A percentile compares a stretch with the other conserved stretches of the same genome.
Conservation (phyloP, 2,797 vertebrate species). For the Sphenopsis melanotis region DNA sequence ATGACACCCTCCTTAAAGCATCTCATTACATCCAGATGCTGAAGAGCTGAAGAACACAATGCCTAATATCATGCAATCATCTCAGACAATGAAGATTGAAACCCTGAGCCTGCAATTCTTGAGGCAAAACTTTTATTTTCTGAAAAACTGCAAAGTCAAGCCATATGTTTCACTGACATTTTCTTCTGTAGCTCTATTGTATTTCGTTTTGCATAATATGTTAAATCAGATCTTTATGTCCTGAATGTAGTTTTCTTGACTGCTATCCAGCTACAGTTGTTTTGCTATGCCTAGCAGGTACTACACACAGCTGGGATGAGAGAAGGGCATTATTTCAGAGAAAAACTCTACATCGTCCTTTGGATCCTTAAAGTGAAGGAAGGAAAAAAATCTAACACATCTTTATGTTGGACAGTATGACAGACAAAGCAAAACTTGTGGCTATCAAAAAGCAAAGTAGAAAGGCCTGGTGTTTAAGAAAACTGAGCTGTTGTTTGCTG, state of each 20-base stretch:
- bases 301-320: neutral
- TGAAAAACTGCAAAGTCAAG: neutral
- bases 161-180: slow-evolving; percentile 16
- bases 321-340: neutral
- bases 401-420: slow-evolving; percentile 3
- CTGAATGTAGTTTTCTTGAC: neutral
- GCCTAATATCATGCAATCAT: slow-evolving; percentile 34
- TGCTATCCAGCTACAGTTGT: neutral
- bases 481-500: slow-evolving; percentile 33
- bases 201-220: neutral
- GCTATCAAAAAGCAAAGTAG: slow-evolving; percentile 40
- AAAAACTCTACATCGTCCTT: neutral
- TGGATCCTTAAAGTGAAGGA: slow-evolving; percentile 22
- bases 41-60: slow-evolving; percentile 22
- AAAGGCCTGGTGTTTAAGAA: slow-evolving; percentile 37
- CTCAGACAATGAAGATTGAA: slow-evolving; percentile 36
- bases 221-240: neutral
- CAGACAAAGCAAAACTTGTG: slow-evolving; percentile 56
- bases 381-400: slow-evolving; percentile 18
- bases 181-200: neutral
- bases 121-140: slow-evolving; percentile 24
- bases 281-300: slow-evolving; percentile 5
- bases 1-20: slow-evolving; percentile 48
- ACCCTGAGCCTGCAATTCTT: slow-evolving; percentile 14
- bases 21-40: slow-evolving; percentile 52